These are phyloP conservation scores for Lithophane semibrunnea DNA, from an alignment of 2,888 invertebrate genomes.

Conservation along the genomic window DNA sequence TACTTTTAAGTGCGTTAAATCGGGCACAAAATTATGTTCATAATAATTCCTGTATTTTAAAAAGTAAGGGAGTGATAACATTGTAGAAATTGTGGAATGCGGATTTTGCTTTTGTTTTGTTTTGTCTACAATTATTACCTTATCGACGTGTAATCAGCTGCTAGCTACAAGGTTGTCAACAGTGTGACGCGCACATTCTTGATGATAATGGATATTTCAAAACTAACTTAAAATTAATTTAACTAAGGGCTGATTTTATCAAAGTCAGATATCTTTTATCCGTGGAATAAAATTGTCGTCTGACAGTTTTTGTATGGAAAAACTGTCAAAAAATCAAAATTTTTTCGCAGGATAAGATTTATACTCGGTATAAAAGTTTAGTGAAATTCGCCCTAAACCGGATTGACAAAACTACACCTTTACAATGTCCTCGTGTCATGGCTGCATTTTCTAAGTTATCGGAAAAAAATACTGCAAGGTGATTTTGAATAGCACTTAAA, in stretches of 20 bases:
- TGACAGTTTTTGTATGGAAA: too few relatives aligned
- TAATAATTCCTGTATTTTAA: constrained; percentile 64
- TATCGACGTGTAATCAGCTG: constrained; percentile 7
- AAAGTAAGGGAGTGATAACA: constrained; percentile 62
- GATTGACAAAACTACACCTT: not conserved
- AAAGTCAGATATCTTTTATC: too few relatives aligned
- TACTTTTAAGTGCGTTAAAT: constrained; percentile 73
- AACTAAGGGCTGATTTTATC: too few relatives aligned
- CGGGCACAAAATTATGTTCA: constrained; percentile 74
- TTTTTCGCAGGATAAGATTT: too few relatives aligned
- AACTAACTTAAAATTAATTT: not conserved
- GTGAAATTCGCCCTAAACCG: too few relatives aligned
- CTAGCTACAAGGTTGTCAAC: constrained; percentile 1
- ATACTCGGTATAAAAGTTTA: too few relatives aligned
- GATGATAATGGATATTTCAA: not conserved
- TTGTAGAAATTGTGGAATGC: constrained; percentile 38
- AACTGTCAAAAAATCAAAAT: too few relatives aligned
- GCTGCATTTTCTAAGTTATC: constrained; percentile 2
- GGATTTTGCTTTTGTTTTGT: constrained; percentile 35
- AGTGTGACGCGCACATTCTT: constrained; percentile 23
- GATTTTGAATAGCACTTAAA: not conserved
- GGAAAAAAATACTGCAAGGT: constrained; percentile 14
- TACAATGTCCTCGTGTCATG: not conserved
- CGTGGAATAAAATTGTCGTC: too few relatives aligned
- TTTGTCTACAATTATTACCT: constrained; percentile 18